Evolutionary conservation across 92 coral and sea anemone species (phyloP).

Genomic region (Epizoanthus scotinus): DNA sequence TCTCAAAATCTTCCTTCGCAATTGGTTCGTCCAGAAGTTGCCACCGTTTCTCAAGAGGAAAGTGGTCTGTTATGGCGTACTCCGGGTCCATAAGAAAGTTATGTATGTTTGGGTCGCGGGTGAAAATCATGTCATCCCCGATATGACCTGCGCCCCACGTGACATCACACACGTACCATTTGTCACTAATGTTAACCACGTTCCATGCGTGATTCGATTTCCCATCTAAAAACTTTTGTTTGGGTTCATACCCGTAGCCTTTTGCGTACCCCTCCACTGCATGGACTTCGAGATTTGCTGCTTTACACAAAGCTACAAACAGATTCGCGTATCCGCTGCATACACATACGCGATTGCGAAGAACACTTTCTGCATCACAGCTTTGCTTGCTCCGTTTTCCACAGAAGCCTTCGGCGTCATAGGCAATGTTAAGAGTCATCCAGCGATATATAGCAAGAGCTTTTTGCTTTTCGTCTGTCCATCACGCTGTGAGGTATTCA

Average conservation of each 20-base stretch:
- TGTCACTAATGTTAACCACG: slow-evolving; percentile 60
- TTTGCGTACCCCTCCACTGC: slow-evolving; percentile 75
- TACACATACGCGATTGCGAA: slow-evolving; percentile 55
- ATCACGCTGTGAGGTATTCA: slow-evolving; percentile 73
- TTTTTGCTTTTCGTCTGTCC: slow-evolving; percentile 57
- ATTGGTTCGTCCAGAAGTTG: slow-evolving; percentile 68
- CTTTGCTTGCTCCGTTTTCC: slow-evolving; percentile 48
- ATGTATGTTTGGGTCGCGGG: slow-evolving; percentile 65
- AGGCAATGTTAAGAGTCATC: slow-evolving; percentile 70
- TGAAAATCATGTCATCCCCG: slow-evolving; percentile 83
- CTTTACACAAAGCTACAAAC: slow-evolving; percentile 71
- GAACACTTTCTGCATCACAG: slow-evolving; percentile 70
- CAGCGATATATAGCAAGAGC: slow-evolving; percentile 81
- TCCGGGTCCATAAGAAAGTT: slow-evolving; percentile 71
- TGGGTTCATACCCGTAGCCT: slow-evolving; percentile 73
- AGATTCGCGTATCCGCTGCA: slow-evolving; percentile 72
- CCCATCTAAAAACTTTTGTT: slow-evolving; percentile 59
- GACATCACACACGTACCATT: slow-evolving; percentile 79
- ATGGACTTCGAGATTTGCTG: slow-evolving; percentile 64
- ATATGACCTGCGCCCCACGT: slow-evolving; percentile 79
- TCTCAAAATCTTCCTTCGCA: slow-evolving; percentile 76
- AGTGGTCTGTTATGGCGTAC: slow-evolving; percentile 69
- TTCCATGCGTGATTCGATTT: slow-evolving; percentile 78
- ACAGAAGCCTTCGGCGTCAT: slow-evolving; percentile 75
- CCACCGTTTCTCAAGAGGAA: slow-evolving; percentile 67